phyloP scores from a whole-genome alignment of 1,140 invertebrate genomes.

The Drosophila guanche region DNA sequence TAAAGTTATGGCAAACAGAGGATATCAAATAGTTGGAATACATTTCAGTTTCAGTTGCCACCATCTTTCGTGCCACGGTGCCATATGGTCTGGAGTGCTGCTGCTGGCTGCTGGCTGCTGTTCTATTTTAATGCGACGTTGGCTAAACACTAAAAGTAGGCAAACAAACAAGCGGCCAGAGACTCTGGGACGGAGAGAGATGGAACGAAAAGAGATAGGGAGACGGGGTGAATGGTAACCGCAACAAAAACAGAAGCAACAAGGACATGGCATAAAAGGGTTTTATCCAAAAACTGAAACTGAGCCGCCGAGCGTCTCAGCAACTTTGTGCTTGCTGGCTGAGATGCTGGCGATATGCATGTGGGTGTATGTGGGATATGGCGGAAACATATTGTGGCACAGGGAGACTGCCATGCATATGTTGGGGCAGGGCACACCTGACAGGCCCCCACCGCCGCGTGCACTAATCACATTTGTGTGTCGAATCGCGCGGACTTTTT shows the following conservation, averaged over 20 bases:
- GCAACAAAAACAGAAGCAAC: slow-evolving; percentile 43
- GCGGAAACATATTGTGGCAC: slow-evolving; percentile 32
- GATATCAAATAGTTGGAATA: no score
- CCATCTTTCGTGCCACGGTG: slow-evolving; percentile 22
- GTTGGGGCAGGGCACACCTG: slow-evolving; percentile 1
- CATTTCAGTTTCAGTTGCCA: not conserved
- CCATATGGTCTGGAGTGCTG: slow-evolving; percentile 32
- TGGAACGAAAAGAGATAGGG: not conserved
- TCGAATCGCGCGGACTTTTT: slow-evolving; percentile 44
- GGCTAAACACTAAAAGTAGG: slow-evolving; percentile 77
- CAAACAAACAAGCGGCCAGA: slow-evolving; percentile 50
- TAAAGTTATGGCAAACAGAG: no score
- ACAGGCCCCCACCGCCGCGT: slow-evolving; percentile 23
- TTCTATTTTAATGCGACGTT: slow-evolving; percentile 78
- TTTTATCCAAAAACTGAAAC: slow-evolving; percentile 53
- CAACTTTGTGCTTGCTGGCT: slow-evolving; percentile 47
- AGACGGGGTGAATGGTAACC: slow-evolving; percentile 4
- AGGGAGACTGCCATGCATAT: not conserved
- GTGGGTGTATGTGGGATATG: slow-evolving; percentile 39
- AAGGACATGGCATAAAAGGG: slow-evolving; percentile 53
- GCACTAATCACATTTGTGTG: slow-evolving; percentile 54
- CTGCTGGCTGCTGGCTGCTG: slow-evolving; percentile 34
- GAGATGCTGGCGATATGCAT: no score
- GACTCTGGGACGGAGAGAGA: not conserved
- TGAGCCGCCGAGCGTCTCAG: slow-evolving; percentile 55